Percentiles rank a stretch among this genome's conserved stretches.
phyloP scores from a whole-genome alignment of 2,797 vertebrate genomes.

The Tauraco hartlaubi region DNA sequence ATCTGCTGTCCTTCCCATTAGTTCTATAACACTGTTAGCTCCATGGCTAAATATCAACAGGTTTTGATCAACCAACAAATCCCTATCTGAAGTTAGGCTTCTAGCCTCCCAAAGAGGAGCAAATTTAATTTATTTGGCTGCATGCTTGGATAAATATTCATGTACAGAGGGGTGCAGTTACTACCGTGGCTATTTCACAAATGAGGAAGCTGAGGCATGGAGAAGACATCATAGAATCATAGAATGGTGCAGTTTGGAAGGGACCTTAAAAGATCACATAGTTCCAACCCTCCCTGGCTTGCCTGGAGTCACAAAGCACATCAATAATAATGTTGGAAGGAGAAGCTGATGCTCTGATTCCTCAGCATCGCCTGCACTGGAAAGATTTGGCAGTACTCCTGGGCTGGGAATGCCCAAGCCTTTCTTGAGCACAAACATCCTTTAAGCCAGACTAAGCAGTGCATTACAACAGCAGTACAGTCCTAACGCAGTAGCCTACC shows the following conservation, averaged over 20 bases:
- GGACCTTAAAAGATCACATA: no score
- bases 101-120: not conserved
- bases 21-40: not conserved
- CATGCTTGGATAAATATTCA: not conserved
- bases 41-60: not conserved
- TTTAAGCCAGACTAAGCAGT: not conserved
- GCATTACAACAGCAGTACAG: not conserved
- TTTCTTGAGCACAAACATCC: not conserved
- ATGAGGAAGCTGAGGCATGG: not conserved
- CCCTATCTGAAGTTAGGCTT: not conserved
- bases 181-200: not conserved
- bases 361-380: not conserved
- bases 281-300: not conserved
- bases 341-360: not conserved
- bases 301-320: not conserved
- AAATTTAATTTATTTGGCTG: not conserved
- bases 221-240: not conserved
- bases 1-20: constrained; percentile 4
- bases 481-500: not conserved
- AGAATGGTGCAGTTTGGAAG: no score
- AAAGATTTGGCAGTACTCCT: not conserved
- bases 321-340: not conserved
- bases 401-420: not conserved
- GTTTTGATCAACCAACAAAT: not conserved
- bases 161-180: not conserved